These are phyloP conservation scores for Atherinosoma microstoma DNA, from an alignment of 2,797 vertebrate species.

Conservation along the genomic window DNA sequence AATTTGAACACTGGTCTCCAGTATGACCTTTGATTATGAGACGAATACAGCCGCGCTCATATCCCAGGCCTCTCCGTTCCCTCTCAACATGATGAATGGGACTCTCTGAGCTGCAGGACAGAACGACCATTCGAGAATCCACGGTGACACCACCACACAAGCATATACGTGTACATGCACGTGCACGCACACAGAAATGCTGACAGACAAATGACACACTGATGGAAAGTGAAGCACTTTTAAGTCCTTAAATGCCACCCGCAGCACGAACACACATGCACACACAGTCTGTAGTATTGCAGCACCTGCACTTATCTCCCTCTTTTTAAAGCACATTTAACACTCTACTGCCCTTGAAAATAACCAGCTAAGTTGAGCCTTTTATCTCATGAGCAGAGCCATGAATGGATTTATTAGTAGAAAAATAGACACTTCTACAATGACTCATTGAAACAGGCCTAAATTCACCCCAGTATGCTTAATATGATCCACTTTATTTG, in stretches of 20 bases:
- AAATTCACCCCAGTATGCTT: constrained; percentile 54
- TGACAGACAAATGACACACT: constrained; percentile 74
- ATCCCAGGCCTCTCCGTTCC: constrained; percentile 72
- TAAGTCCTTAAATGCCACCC: constrained; percentile 66
- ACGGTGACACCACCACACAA: constrained; percentile 50
- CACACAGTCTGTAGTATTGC: constrained; percentile 22
- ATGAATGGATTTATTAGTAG: constrained; percentile 68
- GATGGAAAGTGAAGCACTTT: constrained; percentile 73
- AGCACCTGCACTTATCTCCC: constrained; percentile 57
- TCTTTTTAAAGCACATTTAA: constrained; percentile 73
- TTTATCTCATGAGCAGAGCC: constrained; percentile 63
- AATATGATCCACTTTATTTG: constrained; percentile 76
- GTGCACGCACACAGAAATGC: constrained; percentile 30
- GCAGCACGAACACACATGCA: constrained; percentile 27
- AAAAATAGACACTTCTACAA: constrained; percentile 71
- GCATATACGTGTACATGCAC: constrained; percentile 31
- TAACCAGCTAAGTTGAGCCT: constrained; percentile 52
- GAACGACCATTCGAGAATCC: constrained; percentile 77
- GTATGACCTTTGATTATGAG: constrained; percentile 84
- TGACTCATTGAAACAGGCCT: constrained; percentile 59
- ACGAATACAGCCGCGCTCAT: constrained; percentile 73
- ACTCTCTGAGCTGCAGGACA: constrained; percentile 75
- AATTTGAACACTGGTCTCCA: constrained; percentile 78
- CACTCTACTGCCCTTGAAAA: constrained; percentile 65
- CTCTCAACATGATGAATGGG: constrained; percentile 83